Conservation (phyloP, 2,797 vertebrate species). For the Propithecus perrieri region DNA sequence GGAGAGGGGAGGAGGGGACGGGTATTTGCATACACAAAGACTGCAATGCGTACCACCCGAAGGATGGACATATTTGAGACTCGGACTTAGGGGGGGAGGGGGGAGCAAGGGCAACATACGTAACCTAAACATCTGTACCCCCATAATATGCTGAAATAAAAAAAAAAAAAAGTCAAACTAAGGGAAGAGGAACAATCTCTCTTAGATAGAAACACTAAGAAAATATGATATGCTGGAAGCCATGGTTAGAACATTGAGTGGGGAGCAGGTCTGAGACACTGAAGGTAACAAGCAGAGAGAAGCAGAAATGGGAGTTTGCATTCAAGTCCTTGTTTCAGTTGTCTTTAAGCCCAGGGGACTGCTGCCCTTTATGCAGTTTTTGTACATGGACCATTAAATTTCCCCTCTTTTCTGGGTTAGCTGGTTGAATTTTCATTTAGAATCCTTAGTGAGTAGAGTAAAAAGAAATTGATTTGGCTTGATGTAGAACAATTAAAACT, state of each 20-base stretch:
- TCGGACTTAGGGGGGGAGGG: too few relatives aligned
- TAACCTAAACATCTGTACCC: too few relatives aligned
- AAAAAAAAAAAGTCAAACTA: not conserved
- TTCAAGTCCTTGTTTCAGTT: not conserved
- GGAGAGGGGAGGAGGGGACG: too few relatives aligned
- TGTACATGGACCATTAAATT: not conserved
- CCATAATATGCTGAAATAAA: too few relatives aligned
- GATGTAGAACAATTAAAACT: not conserved
- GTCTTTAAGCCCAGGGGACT: not conserved
- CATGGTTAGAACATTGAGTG: not conserved
- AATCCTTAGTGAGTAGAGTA: not conserved
- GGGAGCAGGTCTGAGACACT: not conserved
- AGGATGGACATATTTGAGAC: too few relatives aligned
- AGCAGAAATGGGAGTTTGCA: not conserved
- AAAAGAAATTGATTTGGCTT: not conserved
- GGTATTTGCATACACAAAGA: too few relatives aligned
- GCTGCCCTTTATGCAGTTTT: not conserved
- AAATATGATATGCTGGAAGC: not conserved
- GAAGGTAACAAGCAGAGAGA: not conserved
- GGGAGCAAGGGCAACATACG: too few relatives aligned
- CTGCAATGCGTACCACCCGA: too few relatives aligned
- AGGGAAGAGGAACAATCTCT: not conserved
- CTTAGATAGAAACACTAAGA: not conserved
- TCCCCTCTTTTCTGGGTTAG: not conserved
- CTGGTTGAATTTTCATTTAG: constrained; percentile 35